phyloP scores from a whole-genome alignment of 2,113 vertebrate species.

The Isichthys henryi region DNA sequence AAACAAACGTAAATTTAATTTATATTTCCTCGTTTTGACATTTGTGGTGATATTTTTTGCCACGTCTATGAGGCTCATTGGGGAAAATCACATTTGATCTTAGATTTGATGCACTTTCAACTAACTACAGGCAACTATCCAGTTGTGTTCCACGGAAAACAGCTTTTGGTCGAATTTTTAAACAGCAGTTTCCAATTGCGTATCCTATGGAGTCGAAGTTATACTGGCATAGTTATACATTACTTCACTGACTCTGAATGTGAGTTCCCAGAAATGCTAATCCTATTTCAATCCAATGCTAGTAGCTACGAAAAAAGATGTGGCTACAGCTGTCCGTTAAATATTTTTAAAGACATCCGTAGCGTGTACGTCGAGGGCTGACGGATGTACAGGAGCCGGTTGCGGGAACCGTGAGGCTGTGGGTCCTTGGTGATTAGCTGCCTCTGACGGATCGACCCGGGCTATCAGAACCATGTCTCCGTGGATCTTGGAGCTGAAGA shows the following conservation, averaged over 20 bases:
- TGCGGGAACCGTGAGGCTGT: too few relatives aligned
- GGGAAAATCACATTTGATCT: not conserved
- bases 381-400: not conserved
- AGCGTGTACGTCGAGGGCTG: not conserved
- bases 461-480: not conserved
- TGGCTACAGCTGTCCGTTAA: not conserved
- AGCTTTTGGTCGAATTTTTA: not conserved
- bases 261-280: not conserved
- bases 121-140: not conserved
- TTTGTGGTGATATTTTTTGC: not conserved
- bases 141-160: not conserved
- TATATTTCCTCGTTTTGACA: not conserved
- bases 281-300: slow-evolving; percentile 5
- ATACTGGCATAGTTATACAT: not conserved
- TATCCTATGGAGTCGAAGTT: too few relatives aligned
- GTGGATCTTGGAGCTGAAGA: not conserved
- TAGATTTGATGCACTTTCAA: not conserved
- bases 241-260: not conserved
- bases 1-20: not conserved
- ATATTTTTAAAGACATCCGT: not conserved
- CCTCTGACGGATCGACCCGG: not conserved
- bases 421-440: not conserved
- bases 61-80: not conserved
- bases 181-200: slow-evolving; percentile 7
- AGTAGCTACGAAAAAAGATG: not conserved